phyloP scores from a whole-genome alignment of 2,797 vertebrate species.

The Taeniopygia guttata region DNA sequence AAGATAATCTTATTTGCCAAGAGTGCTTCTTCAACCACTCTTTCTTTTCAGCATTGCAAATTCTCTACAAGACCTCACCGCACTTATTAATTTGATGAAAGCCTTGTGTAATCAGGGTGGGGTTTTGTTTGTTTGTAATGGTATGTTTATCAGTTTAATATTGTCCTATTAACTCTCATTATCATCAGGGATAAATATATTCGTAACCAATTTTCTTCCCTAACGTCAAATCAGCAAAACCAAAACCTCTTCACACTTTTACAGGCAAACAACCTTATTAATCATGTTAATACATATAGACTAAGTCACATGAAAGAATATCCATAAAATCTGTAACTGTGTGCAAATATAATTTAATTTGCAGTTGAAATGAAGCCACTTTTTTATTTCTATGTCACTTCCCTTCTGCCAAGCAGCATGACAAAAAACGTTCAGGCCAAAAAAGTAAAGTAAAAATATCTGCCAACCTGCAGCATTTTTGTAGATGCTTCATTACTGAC shows the following conservation, averaged over 20 bases:
- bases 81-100: background rate
- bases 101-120: background rate
- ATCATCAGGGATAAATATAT: background rate
- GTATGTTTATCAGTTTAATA: background rate
- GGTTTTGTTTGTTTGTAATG: background rate
- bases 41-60: background rate
- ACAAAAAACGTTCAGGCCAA: background rate
- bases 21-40: background rate
- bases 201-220: background rate
- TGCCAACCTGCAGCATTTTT: background rate
- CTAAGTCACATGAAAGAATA: background rate
- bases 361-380: background rate
- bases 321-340: background rate
- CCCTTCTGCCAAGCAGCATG: background rate
- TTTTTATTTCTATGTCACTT: background rate
- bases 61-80: background rate
- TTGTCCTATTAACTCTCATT: background rate
- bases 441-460: background rate
- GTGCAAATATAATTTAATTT: background rate
- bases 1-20: background rate
- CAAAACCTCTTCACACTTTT: background rate
- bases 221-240: background rate
- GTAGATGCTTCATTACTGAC: background rate
- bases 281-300: background rate
- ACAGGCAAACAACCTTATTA: background rate